Evolutionary conservation across 2,888 invertebrate species (phyloP).

Genomic region (Chouioia cunea): DNA sequence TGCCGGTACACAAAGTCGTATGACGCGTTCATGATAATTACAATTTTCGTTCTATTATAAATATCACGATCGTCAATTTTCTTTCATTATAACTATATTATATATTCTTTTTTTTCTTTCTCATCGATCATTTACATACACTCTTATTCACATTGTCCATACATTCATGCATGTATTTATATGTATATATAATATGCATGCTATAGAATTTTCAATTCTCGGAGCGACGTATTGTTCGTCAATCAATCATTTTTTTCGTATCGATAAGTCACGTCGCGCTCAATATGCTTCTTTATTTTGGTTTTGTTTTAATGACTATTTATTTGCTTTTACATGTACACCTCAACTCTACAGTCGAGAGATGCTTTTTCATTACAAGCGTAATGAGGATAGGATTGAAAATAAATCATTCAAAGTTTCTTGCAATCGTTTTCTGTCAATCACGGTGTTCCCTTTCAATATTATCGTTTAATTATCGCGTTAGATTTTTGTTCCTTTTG

Average conservation of each 20-base stretch:
- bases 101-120: conserved; percentile 18
- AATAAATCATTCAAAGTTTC: conserved; percentile 36
- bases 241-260: background rate
- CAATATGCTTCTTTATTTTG: background rate
- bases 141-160: conserved; percentile 16
- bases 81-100: conserved; percentile 20
- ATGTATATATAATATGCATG: conserved; percentile 53
- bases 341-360: background rate
- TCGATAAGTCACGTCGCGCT: conserved; percentile 4
- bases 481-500: conserved; percentile 15
- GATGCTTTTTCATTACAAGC: conserved; percentile 4
- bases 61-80: conserved; percentile 23
- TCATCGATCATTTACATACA: conserved; percentile 4
- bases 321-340: conserved; percentile 10
- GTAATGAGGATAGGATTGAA: conserved; percentile 12
- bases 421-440: conserved; percentile 40
- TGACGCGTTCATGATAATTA: conserved; percentile 27
- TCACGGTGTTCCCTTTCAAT: conserved; percentile 42
- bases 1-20: conserved; percentile 48
- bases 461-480: conserved; percentile 7
- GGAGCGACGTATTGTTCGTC: conserved; percentile 49
- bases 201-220: conserved; percentile 61
- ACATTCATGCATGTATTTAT: conserved; percentile 51
- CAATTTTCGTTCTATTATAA: conserved; percentile 8
- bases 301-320: background rate